phyloP scores from a whole-genome alignment of 2,888 invertebrate species.

The Drosophila meridiana region DNA sequence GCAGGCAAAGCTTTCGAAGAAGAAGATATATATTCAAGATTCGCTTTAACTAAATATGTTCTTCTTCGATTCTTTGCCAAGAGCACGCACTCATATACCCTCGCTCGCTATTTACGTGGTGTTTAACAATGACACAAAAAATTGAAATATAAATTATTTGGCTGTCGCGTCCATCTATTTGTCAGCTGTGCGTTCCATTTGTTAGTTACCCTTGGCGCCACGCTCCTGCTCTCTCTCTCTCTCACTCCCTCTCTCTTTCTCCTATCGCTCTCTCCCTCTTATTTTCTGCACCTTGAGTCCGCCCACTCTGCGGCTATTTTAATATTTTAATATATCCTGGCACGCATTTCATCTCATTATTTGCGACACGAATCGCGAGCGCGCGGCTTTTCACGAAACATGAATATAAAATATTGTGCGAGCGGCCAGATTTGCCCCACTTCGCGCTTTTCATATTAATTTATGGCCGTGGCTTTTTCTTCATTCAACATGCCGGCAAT shows the following conservation, averaged over 20 bases:
- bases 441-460: constrained; percentile 33
- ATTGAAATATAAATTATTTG: constrained; percentile 51
- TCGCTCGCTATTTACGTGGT: neutral
- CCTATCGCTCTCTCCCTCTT: neutral
- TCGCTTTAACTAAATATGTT: neutral
- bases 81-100: neutral
- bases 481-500: constrained; percentile 24
- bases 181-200: constrained; percentile 51
- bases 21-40: neutral
- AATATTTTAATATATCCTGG: constrained; percentile 73
- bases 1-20: neutral
- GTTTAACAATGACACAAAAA: constrained; percentile 12
- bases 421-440: constrained; percentile 37
- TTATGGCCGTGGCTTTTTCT: constrained; percentile 20
- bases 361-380: constrained; percentile 47
- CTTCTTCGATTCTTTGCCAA: neutral
- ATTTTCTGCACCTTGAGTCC: neutral
- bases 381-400: constrained; percentile 54
- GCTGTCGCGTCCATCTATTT: constrained; percentile 60
- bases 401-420: constrained; percentile 60
- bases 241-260: neutral
- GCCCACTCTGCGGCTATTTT: constrained; percentile 42
- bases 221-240: neutral
- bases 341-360: constrained; percentile 69
- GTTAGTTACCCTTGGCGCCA: constrained; percentile 8